A percentile compares a stretch with the other conserved stretches of the same genome.
phyloP scores from a whole-genome alignment of 35 echinoderm and acorn worm species.

The Amphiura filiformis region DNA sequence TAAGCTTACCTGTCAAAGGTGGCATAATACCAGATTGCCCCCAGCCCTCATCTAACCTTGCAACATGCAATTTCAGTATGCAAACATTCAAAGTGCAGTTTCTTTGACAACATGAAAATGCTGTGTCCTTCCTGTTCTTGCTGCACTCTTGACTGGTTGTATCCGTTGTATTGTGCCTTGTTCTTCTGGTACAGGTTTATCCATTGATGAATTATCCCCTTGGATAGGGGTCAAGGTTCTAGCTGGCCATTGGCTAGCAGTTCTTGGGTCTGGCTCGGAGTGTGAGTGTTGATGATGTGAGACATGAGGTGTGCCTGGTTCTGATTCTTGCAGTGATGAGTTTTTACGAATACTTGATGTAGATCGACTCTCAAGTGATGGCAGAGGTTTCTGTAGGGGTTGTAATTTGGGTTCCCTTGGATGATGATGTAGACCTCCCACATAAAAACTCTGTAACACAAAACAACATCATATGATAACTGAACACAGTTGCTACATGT shows the following conservation, averaged over 20 bases:
- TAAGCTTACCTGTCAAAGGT: too few relatives aligned
- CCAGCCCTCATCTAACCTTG: too few relatives aligned
- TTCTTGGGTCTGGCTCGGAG: not conserved
- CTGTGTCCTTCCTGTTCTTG: not conserved
- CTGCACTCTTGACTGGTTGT: not conserved
- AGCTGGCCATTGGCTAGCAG: not conserved
- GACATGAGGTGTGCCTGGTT: not conserved
- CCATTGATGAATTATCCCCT: not conserved
- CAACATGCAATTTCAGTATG: too few relatives aligned
- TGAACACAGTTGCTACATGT: too few relatives aligned
- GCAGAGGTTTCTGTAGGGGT: constrained; percentile 45
- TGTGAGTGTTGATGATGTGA: not conserved
- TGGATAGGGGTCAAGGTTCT: not conserved
- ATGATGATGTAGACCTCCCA: not conserved
- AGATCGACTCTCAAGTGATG: not conserved
- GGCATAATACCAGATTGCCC: too few relatives aligned
- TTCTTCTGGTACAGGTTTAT: not conserved
- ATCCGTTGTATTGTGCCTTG: not conserved
- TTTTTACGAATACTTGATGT: not conserved
- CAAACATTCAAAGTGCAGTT: not conserved
- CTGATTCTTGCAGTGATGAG: not conserved
- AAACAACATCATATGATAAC: not conserved
- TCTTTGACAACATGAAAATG: not conserved
- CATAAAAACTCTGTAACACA: constrained; percentile 4
- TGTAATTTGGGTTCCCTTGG: constrained; percentile 30